Base-by-base conservation (phyloP, 2,797 vertebrate genomes). In the Brachymystax lenok region DNA sequence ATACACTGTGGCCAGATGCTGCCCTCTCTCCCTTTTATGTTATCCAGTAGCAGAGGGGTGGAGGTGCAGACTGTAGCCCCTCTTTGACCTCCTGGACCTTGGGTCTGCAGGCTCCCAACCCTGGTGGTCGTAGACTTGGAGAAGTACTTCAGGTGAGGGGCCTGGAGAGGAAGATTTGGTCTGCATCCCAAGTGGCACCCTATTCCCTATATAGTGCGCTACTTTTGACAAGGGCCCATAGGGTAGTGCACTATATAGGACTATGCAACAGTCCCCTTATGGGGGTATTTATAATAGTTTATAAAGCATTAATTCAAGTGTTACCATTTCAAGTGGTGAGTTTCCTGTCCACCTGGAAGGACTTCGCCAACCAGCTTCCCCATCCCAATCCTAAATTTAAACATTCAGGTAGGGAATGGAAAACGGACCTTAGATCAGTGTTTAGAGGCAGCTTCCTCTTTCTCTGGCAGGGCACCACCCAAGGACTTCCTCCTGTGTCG, bases 81-180 rank as follows among this genome's bases (percentile, higher is more conserved):
- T 89, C 90, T 6, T 86, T 95, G 75, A 93, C 90, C 0, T 85
- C 86, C 52, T 95, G 94, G 94, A 86, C 89, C 14, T 83, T 82
- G 67, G 77, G 87, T 0, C 77, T 92, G 24, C 91, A 90, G 79
- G 89, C 88, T 59, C 88, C 81, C 27, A 91, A 92, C 28, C 86
- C 78, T 99, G 84, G 94, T 92, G 33, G 93, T 97, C 69, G 84
- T 95, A 69, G 94, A 93, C 82, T 86, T 95, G 69, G 96, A 97
- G 85, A 94, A 94, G 61, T 94, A 94, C 82, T 97, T 96, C 93
- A 97, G 94, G 97, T 99, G 75, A 84, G 89, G 1, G 14, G 0
- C 0, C 46, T 66, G 17, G 1, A 1, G 27, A 30, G 35, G 33
- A 35, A 35, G 33, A 35, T 35, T 35, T 35, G 33, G 33, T 6